phyloP scores from a whole-genome alignment of 1,140 invertebrate genomes.

The Propsilocerus akamusi region DNA sequence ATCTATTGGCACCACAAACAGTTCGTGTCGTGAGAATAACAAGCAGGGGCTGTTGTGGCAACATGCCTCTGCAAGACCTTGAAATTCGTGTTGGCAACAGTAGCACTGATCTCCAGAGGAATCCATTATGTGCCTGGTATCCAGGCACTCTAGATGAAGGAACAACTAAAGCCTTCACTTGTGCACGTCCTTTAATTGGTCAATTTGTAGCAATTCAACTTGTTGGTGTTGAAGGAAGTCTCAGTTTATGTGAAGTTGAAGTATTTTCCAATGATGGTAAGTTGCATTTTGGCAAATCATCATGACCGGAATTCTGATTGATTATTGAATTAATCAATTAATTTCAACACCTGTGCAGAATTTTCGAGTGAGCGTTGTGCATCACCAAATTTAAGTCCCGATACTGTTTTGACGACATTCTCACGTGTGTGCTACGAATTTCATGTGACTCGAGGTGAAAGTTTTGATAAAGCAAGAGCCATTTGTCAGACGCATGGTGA shows the following conservation, averaged over 20 bases:
- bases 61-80: slow-evolving; percentile 75
- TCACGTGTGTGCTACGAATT: slow-evolving; percentile 80
- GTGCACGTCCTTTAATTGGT: slow-evolving; percentile 62
- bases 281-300: background rate
- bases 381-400: slow-evolving; percentile 41
- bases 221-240: slow-evolving; percentile 73
- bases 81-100: slow-evolving; percentile 85
- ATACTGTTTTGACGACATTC: slow-evolving; percentile 58
- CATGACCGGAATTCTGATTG: background rate
- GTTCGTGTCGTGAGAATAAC: slow-evolving; percentile 70
- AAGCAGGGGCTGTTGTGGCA: slow-evolving; percentile 69
- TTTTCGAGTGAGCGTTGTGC: slow-evolving; percentile 65
- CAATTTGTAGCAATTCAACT: slow-evolving; percentile 77
- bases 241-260: slow-evolving; percentile 80
- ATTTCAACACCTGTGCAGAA: slow-evolving; percentile 37
- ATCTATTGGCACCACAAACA: slow-evolving; percentile 63
- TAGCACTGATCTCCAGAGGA: slow-evolving; percentile 62
- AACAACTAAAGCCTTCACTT: slow-evolving; percentile 73
- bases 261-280: slow-evolving; percentile 77
- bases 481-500: slow-evolving; percentile 47
- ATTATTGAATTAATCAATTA: slow-evolving; percentile 1
- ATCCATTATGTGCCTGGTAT: slow-evolving; percentile 83
- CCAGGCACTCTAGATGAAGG: slow-evolving; percentile 83
- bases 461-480: slow-evolving; percentile 54
- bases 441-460: slow-evolving; percentile 55